Evolutionary conservation across 2,888 invertebrate genomes (phyloP), one percentile per base, ranked within the genome.

Genomic region (Clitarchus hookeri): DNA sequence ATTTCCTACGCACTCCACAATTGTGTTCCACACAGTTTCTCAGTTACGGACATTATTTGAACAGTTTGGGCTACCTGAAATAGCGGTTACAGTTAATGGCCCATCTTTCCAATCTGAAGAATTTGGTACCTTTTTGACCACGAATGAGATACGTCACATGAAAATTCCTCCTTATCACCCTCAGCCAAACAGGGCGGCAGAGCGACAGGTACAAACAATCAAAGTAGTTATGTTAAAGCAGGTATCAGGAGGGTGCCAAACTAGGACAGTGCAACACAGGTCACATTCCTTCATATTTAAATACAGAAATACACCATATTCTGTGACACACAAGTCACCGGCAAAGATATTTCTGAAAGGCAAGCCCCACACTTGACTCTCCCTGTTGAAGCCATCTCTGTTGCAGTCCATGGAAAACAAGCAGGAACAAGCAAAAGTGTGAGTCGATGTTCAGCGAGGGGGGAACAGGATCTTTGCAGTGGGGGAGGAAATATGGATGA

Each of bases 241-340:
- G 11, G 19, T 19, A 16, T 65, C 23, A 16, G 23, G 16, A 16
- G 65, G 23, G 16, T 6, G 48, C 8, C 48, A 48, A 12, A 6
- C 6, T 48, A 6, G 48, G 6, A 48, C 48, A 48, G 48, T 83
- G 23, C 83, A 83, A 25, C 83, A 83, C 26, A 83, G 6, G 26
- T 25, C 25, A 25, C 6, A 83, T 25, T 44, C 36, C 6, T 83
- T 83, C 26, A n/a, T 83, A 44, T 83, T 83, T 83, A 25, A 16
- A 23, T 83, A 83, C 26, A 36, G 83, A 36, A 83, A 83, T 25
- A 83, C 83, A 6, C 83, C 83, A 25, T 25, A 25, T 25, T n/a
- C 83, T 6, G 83, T n/a, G 8, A 83, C 83, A n/a, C 36, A 19
- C 6, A 6, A 13, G 44, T 23, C 83, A 83, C 83, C 83, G 6